phyloP scores from a whole-genome alignment of 2,888 invertebrate genomes.

The Chydorus sphaericus region DNA sequence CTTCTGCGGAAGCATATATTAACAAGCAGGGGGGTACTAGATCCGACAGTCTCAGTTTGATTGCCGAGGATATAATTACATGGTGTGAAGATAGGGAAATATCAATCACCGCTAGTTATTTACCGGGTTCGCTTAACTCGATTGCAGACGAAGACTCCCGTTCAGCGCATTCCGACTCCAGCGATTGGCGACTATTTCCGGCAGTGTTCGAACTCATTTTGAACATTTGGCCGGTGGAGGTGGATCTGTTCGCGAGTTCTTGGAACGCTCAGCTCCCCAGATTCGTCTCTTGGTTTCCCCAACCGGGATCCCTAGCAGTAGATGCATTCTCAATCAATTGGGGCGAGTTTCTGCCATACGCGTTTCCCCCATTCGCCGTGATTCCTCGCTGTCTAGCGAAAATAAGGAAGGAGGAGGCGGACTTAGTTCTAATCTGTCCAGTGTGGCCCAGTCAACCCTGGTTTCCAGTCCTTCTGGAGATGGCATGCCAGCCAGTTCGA shows the following conservation, averaged over 20 bases:
- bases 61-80: background rate
- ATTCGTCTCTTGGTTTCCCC: background rate
- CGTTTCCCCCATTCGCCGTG: constrained; percentile 50
- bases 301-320: constrained; percentile 98
- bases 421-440: background rate
- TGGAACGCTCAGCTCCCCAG: background rate
- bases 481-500: background rate
- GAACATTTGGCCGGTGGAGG: background rate
- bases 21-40: background rate
- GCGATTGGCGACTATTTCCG: background rate
- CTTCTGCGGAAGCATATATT: background rate
- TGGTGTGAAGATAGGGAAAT: background rate
- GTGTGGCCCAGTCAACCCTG: background rate
- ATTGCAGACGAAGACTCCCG: background rate
- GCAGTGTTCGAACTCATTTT: background rate
- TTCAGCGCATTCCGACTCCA: background rate
- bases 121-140: background rate
- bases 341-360: constrained; percentile 98
- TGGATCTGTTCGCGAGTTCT: background rate
- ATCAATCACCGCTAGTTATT: background rate
- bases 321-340: constrained; percentile 99
- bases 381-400: background rate
- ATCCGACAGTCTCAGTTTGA: background rate
- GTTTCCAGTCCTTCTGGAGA: background rate
- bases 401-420: background rate